These are phyloP conservation scores for Aricia agestis DNA, from an alignment of 1,140 invertebrate genomes.

Conservation along the genomic window DNA sequence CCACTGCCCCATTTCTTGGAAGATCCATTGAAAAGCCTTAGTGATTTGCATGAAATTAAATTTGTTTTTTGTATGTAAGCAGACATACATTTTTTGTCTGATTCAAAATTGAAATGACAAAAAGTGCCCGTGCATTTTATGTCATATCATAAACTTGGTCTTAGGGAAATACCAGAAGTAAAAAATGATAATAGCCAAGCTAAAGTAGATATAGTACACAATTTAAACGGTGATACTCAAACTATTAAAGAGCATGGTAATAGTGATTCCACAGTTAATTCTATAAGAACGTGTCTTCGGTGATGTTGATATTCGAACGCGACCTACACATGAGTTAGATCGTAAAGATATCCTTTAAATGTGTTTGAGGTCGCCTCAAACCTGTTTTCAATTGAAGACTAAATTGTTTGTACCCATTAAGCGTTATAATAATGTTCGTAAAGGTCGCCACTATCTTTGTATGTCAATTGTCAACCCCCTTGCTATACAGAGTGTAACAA, in stretches of 20 bases:
- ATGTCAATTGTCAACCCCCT: neutral
- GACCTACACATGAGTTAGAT: slow-evolving; percentile 1
- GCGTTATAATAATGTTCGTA: neutral
- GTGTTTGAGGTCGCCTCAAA: neutral
- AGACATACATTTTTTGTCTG: slow-evolving; percentile 23
- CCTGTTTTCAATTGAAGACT: neutral
- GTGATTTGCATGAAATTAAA: slow-evolving; percentile 44
- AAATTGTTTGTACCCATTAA: neutral
- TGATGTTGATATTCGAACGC: neutral
- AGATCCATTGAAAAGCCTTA: slow-evolving; percentile 24
- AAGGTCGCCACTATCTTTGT: neutral
- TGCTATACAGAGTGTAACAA: too few relatives aligned
- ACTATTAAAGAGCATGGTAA: too few relatives aligned
- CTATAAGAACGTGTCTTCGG: too few relatives aligned
- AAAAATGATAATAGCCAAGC: neutral
- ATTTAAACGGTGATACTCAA: too few relatives aligned
- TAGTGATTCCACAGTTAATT: too few relatives aligned
- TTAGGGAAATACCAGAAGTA: neutral
- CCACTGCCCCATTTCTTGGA: slow-evolving; percentile 45
- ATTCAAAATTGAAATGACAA: neutral
- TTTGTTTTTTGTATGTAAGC: slow-evolving; percentile 23
- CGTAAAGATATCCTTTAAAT: slow-evolving; percentile 1
- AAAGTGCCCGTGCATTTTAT: neutral
- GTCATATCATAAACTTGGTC: neutral
- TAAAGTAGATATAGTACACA: neutral